phyloP scores from a whole-genome alignment of 2,797 vertebrate species.

The Knipowitschia caucasica region DNA sequence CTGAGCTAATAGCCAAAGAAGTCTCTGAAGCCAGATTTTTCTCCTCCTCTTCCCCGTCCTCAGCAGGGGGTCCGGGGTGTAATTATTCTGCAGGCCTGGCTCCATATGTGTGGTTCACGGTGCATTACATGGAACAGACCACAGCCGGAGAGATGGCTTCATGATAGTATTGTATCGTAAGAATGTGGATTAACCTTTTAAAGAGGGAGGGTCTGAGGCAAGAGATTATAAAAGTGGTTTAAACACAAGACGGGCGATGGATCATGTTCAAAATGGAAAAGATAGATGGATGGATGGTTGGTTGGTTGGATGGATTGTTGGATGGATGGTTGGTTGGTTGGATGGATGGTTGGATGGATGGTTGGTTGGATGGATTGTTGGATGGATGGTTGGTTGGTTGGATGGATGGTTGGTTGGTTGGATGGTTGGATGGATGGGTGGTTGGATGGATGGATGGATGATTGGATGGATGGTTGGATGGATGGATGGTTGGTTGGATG shows the following conservation, averaged over 20 bases:
- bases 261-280: too few species aligned
- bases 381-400: too few species aligned
- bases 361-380: too few species aligned
- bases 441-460: too few species aligned
- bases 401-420: too few species aligned
- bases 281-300: too few species aligned
- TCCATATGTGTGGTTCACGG: slow-evolving; percentile 5
- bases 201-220: slow-evolving; percentile 23
- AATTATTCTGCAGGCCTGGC: slow-evolving; percentile 13
- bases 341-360: too few species aligned
- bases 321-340: too few species aligned
- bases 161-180: background rate
- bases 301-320: too few species aligned
- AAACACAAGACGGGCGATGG: background rate
- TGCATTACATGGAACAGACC: slow-evolving; percentile 20
- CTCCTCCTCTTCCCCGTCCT: background rate
- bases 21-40: slow-evolving; percentile 10
- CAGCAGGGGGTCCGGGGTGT: slow-evolving; percentile 20
- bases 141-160: slow-evolving; percentile 13
- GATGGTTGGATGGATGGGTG: too few species aligned
- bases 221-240: slow-evolving; percentile 2
- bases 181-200: slow-evolving; percentile 42
- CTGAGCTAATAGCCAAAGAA: slow-evolving; percentile 19
- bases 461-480: too few species aligned
- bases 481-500: too few species aligned